Conservation (phyloP, 2,113 vertebrate species). For the Phyllostomus hastatus region DNA sequence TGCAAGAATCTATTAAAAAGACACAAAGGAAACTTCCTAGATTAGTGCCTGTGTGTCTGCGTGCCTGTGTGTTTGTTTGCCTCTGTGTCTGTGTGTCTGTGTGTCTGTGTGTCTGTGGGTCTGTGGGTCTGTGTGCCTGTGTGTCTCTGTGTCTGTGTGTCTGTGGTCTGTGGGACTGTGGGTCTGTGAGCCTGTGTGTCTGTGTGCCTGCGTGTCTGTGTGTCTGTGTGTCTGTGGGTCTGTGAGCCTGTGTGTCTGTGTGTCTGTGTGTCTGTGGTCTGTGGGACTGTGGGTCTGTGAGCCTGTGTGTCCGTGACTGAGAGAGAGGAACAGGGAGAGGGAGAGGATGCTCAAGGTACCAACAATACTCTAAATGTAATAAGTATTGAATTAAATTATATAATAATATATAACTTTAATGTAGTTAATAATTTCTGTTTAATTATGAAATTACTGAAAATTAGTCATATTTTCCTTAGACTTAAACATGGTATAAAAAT, state of each 20-base stretch:
- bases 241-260: background rate
- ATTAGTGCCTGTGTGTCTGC: background rate
- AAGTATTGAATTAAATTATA: background rate
- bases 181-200: background rate
- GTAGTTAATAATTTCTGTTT: background rate
- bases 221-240: background rate
- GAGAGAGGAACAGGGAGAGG: background rate
- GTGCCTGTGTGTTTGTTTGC: no score
- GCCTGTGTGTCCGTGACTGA: background rate
- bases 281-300: background rate
- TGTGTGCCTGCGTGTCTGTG: no score
- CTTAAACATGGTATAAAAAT: background rate
- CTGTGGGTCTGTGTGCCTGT: no score
- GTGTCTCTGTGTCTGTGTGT: no score
- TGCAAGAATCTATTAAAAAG: background rate
- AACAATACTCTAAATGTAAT: conserved; percentile 27
- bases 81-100: no score
- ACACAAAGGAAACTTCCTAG: background rate
- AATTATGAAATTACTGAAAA: background rate
- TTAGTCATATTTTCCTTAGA: background rate
- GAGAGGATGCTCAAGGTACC: background rate
- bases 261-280: no score
- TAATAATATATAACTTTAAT: background rate
- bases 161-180: background rate
- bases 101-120: no score